Conservation (phyloP, 37 sponge, comb jelly and placozoan species). For the Hormiphora californensis region DNA sequence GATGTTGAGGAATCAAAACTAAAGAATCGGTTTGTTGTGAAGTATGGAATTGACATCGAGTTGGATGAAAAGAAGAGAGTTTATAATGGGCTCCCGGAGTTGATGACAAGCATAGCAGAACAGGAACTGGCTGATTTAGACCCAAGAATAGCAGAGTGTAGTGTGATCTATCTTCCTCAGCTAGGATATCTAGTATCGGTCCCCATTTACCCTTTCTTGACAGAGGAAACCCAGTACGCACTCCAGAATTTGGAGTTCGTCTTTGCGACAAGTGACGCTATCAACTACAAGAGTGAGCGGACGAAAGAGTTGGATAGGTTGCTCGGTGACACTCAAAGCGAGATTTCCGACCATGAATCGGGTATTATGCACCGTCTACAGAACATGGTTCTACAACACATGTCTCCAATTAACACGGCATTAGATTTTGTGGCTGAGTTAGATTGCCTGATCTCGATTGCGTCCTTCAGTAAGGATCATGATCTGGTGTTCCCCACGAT, state of each 20-base stretch:
- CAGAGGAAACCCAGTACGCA: conserved; percentile 60
- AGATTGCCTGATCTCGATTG: conserved; percentile 85
- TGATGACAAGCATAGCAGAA: conserved; percentile 86
- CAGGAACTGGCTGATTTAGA: conserved; percentile 73
- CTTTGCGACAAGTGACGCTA: conserved; percentile 64
- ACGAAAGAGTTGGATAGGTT: conserved; percentile 80
- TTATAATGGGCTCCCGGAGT: conserved; percentile 83
- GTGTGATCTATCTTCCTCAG: conserved; percentile 92
- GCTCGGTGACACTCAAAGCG: conserved; percentile 90
- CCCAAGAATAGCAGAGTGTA: conserved; percentile 70
- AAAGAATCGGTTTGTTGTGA: conserved; percentile 84
- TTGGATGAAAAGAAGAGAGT: conserved; percentile 82
- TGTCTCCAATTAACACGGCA: conserved; percentile 58
- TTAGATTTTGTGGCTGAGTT: conserved; percentile 84
- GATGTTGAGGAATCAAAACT: conserved; percentile 79
- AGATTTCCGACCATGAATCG: conserved; percentile 80
- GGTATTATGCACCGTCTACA: conserved; percentile 93
- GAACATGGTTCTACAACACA: conserved; percentile 73
- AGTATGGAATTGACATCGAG: conserved; percentile 70
- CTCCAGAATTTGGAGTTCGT: conserved; percentile 66
- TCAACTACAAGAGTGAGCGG: conserved; percentile 77
- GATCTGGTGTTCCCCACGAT: conserved; percentile 71
- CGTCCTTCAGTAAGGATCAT: conserved; percentile 78
- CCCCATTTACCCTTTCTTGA: conserved; percentile 53
- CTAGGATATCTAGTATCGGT: conserved; percentile 76